Evolutionary conservation across 37 sponge, comb jelly and placozoan species (phyloP).

Genomic region (Oopsacas minuta): DNA sequence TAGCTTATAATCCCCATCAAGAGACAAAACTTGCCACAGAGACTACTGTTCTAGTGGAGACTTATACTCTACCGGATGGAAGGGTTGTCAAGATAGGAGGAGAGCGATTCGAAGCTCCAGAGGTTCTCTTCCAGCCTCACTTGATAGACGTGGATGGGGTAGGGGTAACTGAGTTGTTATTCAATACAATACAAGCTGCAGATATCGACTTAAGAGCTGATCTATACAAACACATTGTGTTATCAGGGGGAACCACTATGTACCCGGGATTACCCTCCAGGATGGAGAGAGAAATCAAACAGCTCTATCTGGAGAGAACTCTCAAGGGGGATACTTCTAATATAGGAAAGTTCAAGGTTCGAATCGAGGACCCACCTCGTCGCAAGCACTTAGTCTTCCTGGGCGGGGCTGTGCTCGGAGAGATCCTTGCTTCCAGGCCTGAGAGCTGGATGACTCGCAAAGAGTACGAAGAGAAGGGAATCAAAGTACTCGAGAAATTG

Average conservation of each 20-base stretch:
- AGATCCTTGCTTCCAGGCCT: slow-evolving; percentile 94
- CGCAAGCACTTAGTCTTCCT: slow-evolving; percentile 99
- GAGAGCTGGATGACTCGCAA: slow-evolving; percentile 96
- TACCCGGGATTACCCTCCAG: slow-evolving; percentile 97
- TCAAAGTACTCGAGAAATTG: slow-evolving; percentile 87
- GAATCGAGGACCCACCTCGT: slow-evolving; percentile 98
- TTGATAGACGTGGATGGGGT: slow-evolving; percentile 85
- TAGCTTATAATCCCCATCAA: slow-evolving; percentile 93
- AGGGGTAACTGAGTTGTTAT: slow-evolving; percentile 93
- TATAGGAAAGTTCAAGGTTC: slow-evolving; percentile 98
- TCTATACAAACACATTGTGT: slow-evolving; percentile 98
- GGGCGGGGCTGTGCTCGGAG: slow-evolving; percentile 95
- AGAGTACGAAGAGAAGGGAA: slow-evolving; percentile 95
- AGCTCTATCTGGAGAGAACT: slow-evolving; percentile 91
- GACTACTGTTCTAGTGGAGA: slow-evolving; percentile 86
- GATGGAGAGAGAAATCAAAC: slow-evolving; percentile 96
- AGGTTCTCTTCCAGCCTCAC: slow-evolving; percentile 97
- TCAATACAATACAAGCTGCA: slow-evolving; percentile 96
- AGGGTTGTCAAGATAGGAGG: slow-evolving; percentile 94
- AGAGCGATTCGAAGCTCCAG: slow-evolving; percentile 91
- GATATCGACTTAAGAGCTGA: slow-evolving; percentile 93
- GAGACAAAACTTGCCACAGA: slow-evolving; percentile 87
- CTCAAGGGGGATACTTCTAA: slow-evolving; percentile 82
- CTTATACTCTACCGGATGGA: slow-evolving; percentile 93
- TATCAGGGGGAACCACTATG: slow-evolving; percentile 98